A percentile compares a stretch with the other conserved stretches of the same genome.
phyloP scores from a whole-genome alignment of 2,888 invertebrate species.

The Clostera curtula region DNA sequence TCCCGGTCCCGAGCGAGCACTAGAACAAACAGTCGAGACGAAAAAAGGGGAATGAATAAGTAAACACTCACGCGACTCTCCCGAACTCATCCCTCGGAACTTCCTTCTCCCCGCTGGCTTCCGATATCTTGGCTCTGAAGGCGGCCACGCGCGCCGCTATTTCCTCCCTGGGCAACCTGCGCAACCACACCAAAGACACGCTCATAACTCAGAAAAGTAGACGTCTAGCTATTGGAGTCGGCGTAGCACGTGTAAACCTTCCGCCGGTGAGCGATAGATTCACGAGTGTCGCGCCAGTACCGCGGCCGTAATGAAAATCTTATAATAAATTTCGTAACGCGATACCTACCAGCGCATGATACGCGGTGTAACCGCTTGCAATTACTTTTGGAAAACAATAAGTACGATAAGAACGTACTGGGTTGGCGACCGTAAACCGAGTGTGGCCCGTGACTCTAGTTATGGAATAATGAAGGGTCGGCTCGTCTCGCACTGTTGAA shows the following conservation, averaged over 20 bases:
- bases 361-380: conserved; percentile 52
- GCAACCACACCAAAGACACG: conserved; percentile 66
- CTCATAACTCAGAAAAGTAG: conserved; percentile 41
- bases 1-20: not conserved
- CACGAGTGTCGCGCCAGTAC: conserved; percentile 21
- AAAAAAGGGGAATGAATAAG: conserved; percentile 10
- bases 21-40: not conserved
- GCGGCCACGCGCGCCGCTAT: conserved; percentile 90
- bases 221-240: conserved; percentile 13
- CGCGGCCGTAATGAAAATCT: conserved; percentile 43
- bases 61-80: conserved; percentile 77
- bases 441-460: conserved; percentile 11
- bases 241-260: conserved; percentile 12
- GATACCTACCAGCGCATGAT: conserved; percentile 67
- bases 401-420: conserved; percentile 57
- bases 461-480: conserved; percentile 31
- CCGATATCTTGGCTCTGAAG: conserved; percentile 90
- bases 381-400: conserved; percentile 68
- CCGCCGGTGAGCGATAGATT: conserved; percentile 15
- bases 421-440: conserved; percentile 36
- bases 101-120: conserved; percentile 70
- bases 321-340: conserved; percentile 42
- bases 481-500: conserved; percentile 30
- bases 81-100: conserved; percentile 89
- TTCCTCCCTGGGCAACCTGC: conserved; percentile 88